Evolutionary conservation across 1,140 invertebrate species (phyloP), one percentile per base, ranked within the genome.

Genomic region (Notospermus geniculatus): DNA sequence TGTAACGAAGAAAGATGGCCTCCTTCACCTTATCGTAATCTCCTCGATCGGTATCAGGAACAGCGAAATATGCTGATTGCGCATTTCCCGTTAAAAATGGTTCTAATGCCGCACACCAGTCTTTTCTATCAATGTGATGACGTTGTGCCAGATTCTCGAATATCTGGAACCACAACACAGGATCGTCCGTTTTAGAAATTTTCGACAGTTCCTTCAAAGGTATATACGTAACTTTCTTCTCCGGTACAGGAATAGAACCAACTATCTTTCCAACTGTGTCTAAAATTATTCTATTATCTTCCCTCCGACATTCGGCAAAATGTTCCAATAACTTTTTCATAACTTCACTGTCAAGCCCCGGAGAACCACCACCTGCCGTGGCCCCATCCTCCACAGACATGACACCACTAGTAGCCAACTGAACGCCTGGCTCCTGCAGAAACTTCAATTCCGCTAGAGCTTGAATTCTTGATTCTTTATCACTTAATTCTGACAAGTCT

Each of bases 131-230:
- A 7, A 50, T 7, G 4, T 27, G 4, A 27, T 50, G n/a, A 23
- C 46, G n/a, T 23, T 50, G 4, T n/a, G 46, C 46, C 46, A 50
- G n/a, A n/a, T 50, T 50, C n/a, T 50, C 46, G 25, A 50, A 50
- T 7, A n/a, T 50, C 9, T 27, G 5, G 46, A 50, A 50, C 5
- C 5, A 50, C 5, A 7, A 27, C 4, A 7, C 5, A 23, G n/a
- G 4, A 27, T 50, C 46, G 25, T 50, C 46, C 19, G 4, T 50
- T n/a, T 50, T n/a, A 5, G 46, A 7, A 5, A 50, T 5, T 50
- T 50, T 50, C 4, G 5, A 7, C 46, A 50, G 4, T 27, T 50
- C 46, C n/a, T 50, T 50, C n/a, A 50, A 23, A 7, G 4, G 4
- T 9, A 27, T n/a, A 36, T 7, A 36, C 15, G 5, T 36, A 5